Evolutionary conservation across 2,797 vertebrate genomes (phyloP), one percentile per base, ranked within the genome.

Genomic region (Benthosema pterotum): DNA sequence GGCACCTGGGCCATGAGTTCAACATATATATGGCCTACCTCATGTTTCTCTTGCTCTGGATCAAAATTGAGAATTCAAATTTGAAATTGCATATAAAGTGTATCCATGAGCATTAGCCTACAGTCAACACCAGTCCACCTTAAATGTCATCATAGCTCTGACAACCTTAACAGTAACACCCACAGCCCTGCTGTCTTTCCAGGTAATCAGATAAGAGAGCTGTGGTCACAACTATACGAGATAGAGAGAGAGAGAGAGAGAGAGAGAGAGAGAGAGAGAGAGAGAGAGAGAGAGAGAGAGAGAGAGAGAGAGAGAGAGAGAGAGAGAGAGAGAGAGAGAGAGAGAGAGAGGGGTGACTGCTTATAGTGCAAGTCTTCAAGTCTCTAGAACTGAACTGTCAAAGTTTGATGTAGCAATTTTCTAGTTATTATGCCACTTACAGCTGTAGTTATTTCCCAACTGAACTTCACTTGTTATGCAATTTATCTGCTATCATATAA

Each of bases 181-280:
- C 32, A 70, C 57, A 72, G 55, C 18, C 43, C 61, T 69, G 71
- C 82, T 70, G 67, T 15, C 47, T 81, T 83, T 89, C 79, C 71
- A 72, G 75, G 69, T 50, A 82, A 89, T 88, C 82, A 78, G 89
- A 91, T 91, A 88, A 89, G 69, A 89, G 69, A 65, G 52, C 60
- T 78, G 58, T 4, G 58, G 67, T 60, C 68, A 75, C 69, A 79
- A 77, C 70, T 72, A 43, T 48, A 73, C 61, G 61, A 57, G 45
- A 25, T 1, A 19, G 51, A 60, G 68, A 46, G 60, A 19, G n/a
- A 60, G 16, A 14, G 47, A 5, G 25, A 25, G 51, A 60, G 67
- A 46, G 59, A 19, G n/a, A 60, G 16, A 14, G 47, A 5, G 25
- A 25, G 51, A 60, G 67, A 46, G 59, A 19, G n/a, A 60, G 16